Percentiles rank a stretch among this genome's conserved stretches.
Conservation (phyloP, 2,113 vertebrate species). For the Equus przewalskii region DNA sequence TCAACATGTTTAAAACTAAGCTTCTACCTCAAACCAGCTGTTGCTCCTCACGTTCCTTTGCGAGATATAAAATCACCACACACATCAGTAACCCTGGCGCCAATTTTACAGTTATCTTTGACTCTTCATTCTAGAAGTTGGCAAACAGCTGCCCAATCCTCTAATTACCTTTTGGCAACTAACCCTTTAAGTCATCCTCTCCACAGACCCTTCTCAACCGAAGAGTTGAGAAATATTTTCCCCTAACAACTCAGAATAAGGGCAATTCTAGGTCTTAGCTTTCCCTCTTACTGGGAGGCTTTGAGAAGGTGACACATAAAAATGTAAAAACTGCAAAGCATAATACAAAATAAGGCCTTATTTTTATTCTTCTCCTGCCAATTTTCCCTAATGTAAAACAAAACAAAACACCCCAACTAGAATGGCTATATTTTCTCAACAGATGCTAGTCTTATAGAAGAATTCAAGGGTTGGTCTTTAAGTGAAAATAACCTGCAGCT, state of each 20-base stretch:
- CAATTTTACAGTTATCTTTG: background rate
- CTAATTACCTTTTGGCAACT: background rate
- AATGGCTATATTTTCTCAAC: background rate
- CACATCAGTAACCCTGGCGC: background rate
- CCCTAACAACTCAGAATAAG: background rate
- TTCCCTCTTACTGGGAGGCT: background rate
- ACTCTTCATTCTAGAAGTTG: background rate
- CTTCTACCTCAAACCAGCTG: background rate
- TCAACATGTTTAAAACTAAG: constrained; percentile 19
- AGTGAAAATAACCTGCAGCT: background rate
- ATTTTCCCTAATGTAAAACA: background rate
- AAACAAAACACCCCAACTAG: background rate
- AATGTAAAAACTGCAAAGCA: background rate
- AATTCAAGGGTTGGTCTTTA: background rate
- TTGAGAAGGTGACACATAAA: background rate
- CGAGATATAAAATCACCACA: background rate
- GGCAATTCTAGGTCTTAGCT: background rate
- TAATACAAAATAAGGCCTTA: background rate
- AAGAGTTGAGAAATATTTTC: constrained; percentile 33
- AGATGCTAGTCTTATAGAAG: background rate
- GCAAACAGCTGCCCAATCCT: background rate
- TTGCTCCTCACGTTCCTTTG: background rate
- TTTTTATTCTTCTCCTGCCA: constrained; percentile 28
- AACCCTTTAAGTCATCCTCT: constrained; percentile 43
- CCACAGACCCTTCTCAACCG: background rate